A percentile compares a stretch with the other conserved stretches of the same genome.
phyloP scores from a whole-genome alignment of 2,888 invertebrate species.

The Hermaeophaga mercurialis region DNA sequence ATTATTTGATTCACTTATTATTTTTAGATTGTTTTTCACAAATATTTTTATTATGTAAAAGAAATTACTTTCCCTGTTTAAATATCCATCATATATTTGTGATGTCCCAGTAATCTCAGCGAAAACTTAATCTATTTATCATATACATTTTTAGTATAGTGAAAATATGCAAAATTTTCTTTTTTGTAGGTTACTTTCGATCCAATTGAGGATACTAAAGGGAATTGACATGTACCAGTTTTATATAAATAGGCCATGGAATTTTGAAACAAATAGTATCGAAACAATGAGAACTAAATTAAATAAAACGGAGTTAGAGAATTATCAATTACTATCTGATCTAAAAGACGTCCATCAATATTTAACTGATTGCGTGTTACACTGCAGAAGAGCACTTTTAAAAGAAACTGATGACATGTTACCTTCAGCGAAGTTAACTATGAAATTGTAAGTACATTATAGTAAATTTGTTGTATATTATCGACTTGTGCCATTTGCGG shows the following conservation, averaged over 20 bases:
- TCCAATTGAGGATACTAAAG: slow-evolving; percentile 69
- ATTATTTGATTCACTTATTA: too few species aligned
- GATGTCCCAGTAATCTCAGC: background rate
- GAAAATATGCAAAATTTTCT: too few species aligned
- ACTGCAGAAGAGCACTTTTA: slow-evolving; percentile 78
- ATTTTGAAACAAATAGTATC: slow-evolving; percentile 68
- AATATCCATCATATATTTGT: background rate
- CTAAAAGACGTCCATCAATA: slow-evolving; percentile 78
- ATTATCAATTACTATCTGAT: slow-evolving; percentile 69
- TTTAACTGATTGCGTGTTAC: slow-evolving; percentile 79
- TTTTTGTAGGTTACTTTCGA: slow-evolving; percentile 27
- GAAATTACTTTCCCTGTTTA: background rate
- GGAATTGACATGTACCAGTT: slow-evolving; percentile 89
- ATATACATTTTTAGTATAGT: too few species aligned
- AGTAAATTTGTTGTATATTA: too few species aligned
- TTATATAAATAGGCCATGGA: slow-evolving; percentile 91
- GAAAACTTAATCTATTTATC: background rate
- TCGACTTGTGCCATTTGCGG: too few species aligned
- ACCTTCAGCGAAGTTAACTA: slow-evolving; percentile 77
- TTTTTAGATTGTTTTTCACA: too few species aligned
- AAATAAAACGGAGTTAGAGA: slow-evolving; percentile 68
- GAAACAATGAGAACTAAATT: slow-evolving; percentile 61
- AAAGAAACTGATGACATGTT: slow-evolving; percentile 82
- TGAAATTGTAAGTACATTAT: slow-evolving; percentile 70
- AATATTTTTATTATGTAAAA: too few species aligned